phyloP scores from a whole-genome alignment of 2,888 invertebrate genomes.

The Adelognathus sp. region DNA sequence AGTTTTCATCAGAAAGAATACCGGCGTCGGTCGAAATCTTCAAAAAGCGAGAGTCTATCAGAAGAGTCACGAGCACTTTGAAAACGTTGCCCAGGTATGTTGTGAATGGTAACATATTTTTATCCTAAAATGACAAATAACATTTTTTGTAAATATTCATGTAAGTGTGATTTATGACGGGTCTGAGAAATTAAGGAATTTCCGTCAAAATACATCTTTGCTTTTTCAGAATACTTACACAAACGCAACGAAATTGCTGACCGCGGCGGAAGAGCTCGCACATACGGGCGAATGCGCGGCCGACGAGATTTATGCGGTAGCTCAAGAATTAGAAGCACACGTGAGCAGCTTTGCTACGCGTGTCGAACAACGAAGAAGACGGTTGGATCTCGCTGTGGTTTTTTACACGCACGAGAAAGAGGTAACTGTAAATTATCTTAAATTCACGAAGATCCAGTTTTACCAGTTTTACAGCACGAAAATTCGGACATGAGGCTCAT shows the following conservation, averaged over 20 bases:
- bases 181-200: background rate
- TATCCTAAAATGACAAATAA: too few relatives aligned
- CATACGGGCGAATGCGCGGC: slow-evolving; percentile 98
- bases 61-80: slow-evolving; percentile 99
- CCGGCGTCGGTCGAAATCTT: slow-evolving; percentile 97
- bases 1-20: slow-evolving; percentile 97
- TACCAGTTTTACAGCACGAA: background rate
- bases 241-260: slow-evolving; percentile 97
- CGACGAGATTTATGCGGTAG: slow-evolving; percentile 97
- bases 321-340: slow-evolving; percentile 95
- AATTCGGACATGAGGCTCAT: too few relatives aligned
- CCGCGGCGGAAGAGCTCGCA: slow-evolving; percentile 97
- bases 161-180: background rate
- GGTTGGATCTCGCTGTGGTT: slow-evolving; percentile 95
- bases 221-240: slow-evolving; percentile 95
- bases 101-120: slow-evolving; percentile 56
- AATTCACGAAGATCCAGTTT: background rate
- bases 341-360: slow-evolving; percentile 96
- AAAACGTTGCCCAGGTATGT: slow-evolving; percentile 96
- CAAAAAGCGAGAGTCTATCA: slow-evolving; percentile 97
- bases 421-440: slow-evolving; percentile 80
- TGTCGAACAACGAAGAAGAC: slow-evolving; percentile 93
- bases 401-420: slow-evolving; percentile 98
- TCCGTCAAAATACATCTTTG: background rate
- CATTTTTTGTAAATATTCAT: too few relatives aligned